A percentile compares a stretch with the other conserved stretches of the same genome.
These are phyloP conservation scores for Choloepus hoffmanni DNA, from an alignment of 2,113 vertebrate species.

Conservation along the genomic window DNA sequence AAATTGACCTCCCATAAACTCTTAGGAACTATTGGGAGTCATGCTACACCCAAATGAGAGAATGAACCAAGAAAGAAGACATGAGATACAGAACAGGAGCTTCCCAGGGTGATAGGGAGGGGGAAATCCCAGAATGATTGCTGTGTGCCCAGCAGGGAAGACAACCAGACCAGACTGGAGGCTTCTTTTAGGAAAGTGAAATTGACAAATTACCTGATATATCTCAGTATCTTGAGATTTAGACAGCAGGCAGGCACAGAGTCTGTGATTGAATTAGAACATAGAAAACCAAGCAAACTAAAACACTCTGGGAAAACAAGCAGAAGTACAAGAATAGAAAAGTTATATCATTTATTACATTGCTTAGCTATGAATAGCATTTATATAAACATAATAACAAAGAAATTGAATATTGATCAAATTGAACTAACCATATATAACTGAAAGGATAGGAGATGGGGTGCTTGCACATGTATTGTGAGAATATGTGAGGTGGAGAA, in stretches of 20 bases:
- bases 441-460: neutral
- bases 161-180: neutral
- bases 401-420: conserved; percentile 20
- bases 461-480: neutral
- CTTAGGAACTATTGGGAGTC: neutral
- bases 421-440: neutral
- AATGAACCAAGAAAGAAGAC: conserved; percentile 16
- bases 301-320: neutral
- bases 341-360: conserved; percentile 29
- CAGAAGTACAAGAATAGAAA: conserved; percentile 9
- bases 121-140: neutral
- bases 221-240: conserved; percentile 51
- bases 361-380: neutral
- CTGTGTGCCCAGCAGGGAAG: neutral
- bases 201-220: neutral
- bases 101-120: neutral
- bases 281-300: neutral
- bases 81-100: neutral
- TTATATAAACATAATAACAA: conserved; percentile 34
- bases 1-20: neutral
- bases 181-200: conserved; percentile 15
- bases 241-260: neutral
- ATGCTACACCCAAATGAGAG: neutral
- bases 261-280: conserved; percentile 3
- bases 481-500: neutral